Base-by-base conservation (phyloP, 2,113 vertebrate species). In the Myiozetetes cayanensis region DNA sequence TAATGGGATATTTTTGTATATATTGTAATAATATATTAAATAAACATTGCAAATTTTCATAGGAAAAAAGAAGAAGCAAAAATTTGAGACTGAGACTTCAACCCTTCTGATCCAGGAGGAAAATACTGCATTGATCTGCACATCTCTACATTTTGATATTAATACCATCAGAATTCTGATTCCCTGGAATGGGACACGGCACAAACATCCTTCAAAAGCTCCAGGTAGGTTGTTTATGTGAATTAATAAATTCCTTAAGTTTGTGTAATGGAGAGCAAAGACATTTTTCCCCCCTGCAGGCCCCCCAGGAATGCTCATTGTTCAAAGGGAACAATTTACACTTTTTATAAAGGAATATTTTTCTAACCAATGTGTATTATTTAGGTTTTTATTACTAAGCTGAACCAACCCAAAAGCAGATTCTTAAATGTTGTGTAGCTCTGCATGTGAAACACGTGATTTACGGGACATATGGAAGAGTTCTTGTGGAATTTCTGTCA, bases 91-190 rank as follows among this genome's bases (percentile, higher is more conserved):
- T 21, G 44, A 58, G 65, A 28, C 27, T 85, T 73, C 6, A 28
- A 23, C 31, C 37, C 6, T n/a, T 43, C 27, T 27, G 30, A 14
- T 25, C 10, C 23, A 4, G 15, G 7, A 72, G 8, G 37, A 56
- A 76, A 85, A 67, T 25, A 2, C 7, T 22, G 30, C 0, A 0
- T 2, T 44, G n/a, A 6, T 25, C 55, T 47, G 50, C 35, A 61
- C 21, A 27, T 22, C 14, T 68, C 8, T 24, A 43, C 9, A 4
- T 67, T 31, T 43, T 31, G n/a, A 11, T 23, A 27, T n/a, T 39
- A 21, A 44, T 12, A 8, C 2, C 19, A n/a, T 17, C 6, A 43
- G 2, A 3, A 31, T 22, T 14, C 7, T 19, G 25, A 41, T 41
- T 41, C 39, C 4, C 11, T 5, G 4, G 2, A 53, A 62, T 13